Evolutionary conservation across 2,113 vertebrate genomes (phyloP), one percentile per base, ranked within the genome.

Genomic region (Mastomys coucha): DNA sequence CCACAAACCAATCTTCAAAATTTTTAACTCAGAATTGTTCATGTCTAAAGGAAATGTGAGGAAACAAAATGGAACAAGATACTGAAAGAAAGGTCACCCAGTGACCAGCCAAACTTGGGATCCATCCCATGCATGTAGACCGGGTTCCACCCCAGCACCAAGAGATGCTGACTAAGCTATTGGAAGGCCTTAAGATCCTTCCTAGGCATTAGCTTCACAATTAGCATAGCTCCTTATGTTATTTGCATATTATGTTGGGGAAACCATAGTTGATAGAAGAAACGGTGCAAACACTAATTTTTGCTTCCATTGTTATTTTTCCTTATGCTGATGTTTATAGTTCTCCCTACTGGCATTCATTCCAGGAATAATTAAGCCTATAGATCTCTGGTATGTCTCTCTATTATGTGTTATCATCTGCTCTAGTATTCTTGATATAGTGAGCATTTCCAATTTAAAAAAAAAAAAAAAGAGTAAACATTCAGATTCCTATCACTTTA

Each of bases 71-170:
- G 26, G 63, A 65, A 10, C 63, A 63, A 65, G 26, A 65, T 9
- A 65, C 26, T 28, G 26, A 65, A 65, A 65, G 9, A 65, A 11
- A 65, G 26, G 22, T 26, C 10, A 65, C 63, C 10, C 26, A 65
- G 26, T 65, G 26, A 65, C 26, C 8, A 11, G 26, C 3, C 26
- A 65, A 65, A 65, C 26, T 65, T 65, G 63, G 63, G 10, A 28
- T 65, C 26, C 28, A 65, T 65, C 26, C 26, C 63, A 65, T 12
- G 10, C 3, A 11, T 31, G 26, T 36, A 72, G 6, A 6, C 0
- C 10, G 42, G 0, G 0, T n/a, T 31, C 2, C 7, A 4, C 11
- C 16, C 3, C 5, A 33, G 6, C 10, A 19, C 20, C 51, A n/a
- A 24, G 2, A 12, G 13, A 42, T 49, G 24, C 2, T 14, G 9